Conservation (phyloP, 2,113 vertebrate genomes). For the Gorsachius goisagi region DNA sequence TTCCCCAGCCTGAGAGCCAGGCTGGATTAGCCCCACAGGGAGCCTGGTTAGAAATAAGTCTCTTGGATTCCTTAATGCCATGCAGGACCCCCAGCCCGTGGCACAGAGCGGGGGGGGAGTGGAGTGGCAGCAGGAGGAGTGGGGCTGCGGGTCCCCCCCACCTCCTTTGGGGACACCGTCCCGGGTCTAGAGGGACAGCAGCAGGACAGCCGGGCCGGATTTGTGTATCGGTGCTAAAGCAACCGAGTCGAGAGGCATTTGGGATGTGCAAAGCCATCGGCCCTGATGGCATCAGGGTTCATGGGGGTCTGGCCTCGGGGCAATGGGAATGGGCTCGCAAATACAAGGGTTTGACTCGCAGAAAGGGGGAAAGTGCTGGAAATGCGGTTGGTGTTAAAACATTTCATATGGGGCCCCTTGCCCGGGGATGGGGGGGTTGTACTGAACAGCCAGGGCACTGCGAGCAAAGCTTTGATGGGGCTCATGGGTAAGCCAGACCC, state of each 20-base stretch:
- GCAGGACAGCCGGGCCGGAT: background rate
- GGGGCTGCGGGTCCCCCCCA: background rate
- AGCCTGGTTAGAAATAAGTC: background rate
- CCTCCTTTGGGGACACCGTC: background rate
- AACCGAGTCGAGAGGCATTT: background rate
- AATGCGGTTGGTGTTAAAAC: rapidly evolving
- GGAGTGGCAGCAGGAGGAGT: background rate
- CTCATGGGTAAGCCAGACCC: background rate
- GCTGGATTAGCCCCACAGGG: background rate
- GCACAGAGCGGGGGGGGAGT: background rate
- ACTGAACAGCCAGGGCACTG: rapidly evolving
- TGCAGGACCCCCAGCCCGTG: rapidly evolving
- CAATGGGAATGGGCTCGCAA: background rate
- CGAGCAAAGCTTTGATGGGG: no score
- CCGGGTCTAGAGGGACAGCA: background rate
- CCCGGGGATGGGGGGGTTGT: background rate
- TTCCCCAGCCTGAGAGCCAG: background rate
- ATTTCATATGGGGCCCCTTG: no score
- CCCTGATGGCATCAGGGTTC: background rate
- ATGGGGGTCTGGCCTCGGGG: background rate
- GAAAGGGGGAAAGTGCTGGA: background rate
- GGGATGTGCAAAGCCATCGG: background rate
- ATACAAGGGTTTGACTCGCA: background rate
- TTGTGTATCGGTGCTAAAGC: background rate
- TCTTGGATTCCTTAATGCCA: background rate